These are phyloP conservation scores for Bruchidius siliquastri DNA, from an alignment of 2,888 invertebrate species.

Conservation along the genomic window DNA sequence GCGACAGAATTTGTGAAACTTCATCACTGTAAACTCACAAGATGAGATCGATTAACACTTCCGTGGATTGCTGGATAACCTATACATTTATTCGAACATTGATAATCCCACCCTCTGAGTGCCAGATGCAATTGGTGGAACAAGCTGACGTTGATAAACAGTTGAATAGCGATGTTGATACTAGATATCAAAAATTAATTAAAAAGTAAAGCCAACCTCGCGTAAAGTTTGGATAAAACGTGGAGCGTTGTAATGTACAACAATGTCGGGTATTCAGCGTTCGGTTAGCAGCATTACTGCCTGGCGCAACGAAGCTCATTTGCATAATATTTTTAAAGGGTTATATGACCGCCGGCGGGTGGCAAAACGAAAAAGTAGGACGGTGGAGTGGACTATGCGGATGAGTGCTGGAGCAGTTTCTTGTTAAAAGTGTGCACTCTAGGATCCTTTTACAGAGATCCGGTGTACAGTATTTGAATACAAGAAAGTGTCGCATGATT, in stretches of 20 bases:
- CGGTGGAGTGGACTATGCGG: neutral
- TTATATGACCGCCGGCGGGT: neutral
- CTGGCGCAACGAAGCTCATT: neutral
- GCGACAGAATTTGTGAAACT: no score
- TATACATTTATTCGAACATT: no score
- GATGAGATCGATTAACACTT: no score
- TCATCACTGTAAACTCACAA: no score
- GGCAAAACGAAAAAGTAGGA: neutral
- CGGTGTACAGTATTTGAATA: neutral
- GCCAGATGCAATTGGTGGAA: no score
- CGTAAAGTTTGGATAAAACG: neutral
- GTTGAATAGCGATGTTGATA: neutral
- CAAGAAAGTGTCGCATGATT: neutral
- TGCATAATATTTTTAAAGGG: neutral
- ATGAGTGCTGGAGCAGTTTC: neutral
- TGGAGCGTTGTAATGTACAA: neutral
- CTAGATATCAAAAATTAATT: neutral
- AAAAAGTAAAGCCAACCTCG: neutral
- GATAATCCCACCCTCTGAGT: no score
- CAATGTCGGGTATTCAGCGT: neutral
- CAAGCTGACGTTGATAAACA: neutral
- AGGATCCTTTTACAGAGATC: neutral
- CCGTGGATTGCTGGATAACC: no score
- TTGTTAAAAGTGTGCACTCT: neutral
- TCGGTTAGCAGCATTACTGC: neutral